A percentile compares a stretch with the other conserved stretches of the same genome.
Evolutionary conservation across 1,140 invertebrate genomes (phyloP).

Genomic region (Drepana arcuata): DNA sequence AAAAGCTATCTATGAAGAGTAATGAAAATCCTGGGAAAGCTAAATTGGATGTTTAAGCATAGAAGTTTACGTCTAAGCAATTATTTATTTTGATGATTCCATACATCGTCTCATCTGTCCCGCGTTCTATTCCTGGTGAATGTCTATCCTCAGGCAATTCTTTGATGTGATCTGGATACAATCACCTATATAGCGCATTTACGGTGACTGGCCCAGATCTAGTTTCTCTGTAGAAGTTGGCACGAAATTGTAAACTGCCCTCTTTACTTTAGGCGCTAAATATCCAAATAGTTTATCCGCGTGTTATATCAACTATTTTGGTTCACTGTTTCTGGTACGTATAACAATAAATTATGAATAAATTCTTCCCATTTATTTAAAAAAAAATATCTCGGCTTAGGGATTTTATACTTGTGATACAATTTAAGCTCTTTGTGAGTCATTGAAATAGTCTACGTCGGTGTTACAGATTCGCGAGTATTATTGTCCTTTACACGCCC

Average conservation of each 20-base stretch:
- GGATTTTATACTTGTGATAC: no score
- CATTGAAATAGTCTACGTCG: slow-evolving; percentile 25
- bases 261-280: slow-evolving; percentile 55
- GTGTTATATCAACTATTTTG: no score
- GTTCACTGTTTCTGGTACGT: no score
- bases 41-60: no score
- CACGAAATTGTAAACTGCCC: slow-evolving; percentile 69
- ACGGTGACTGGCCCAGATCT: slow-evolving; percentile 57
- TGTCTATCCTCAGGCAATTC: slow-evolving; percentile 26
- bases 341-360: no score
- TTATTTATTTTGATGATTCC: no score
- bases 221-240: slow-evolving; percentile 57
- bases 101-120: slow-evolving; percentile 19
- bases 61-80: no score
- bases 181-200: slow-evolving; percentile 53
- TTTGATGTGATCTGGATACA: slow-evolving; percentile 64
- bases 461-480: slow-evolving; percentile 31
- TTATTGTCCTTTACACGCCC: slow-evolving; percentile 58
- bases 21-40: no score
- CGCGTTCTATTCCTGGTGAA: slow-evolving; percentile 21
- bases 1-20: no score
- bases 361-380: no score
- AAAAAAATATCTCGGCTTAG: no score
- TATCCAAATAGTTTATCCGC: slow-evolving; percentile 25
- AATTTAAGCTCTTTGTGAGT: slow-evolving; percentile 26